Percentiles rank a stretch among this genome's conserved stretches.
These are phyloP conservation scores for Celastrina argiolus DNA, from an alignment of 2,888 invertebrate species.

Conservation along the genomic window DNA sequence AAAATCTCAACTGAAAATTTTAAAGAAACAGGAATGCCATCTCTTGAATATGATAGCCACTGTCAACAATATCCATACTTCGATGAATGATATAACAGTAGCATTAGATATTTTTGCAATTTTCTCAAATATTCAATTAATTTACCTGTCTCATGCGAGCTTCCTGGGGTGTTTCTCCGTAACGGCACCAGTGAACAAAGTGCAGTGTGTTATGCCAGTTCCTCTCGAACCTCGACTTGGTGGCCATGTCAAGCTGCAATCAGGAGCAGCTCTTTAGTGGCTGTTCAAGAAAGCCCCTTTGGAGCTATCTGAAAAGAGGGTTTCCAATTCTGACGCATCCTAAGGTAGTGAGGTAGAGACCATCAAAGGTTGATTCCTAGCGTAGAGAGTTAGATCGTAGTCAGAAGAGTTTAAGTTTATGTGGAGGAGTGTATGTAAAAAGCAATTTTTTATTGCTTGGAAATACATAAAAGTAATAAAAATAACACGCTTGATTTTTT, in stretches of 20 bases:
- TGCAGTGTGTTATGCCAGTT: conserved; percentile 83
- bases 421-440: not conserved
- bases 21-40: not conserved
- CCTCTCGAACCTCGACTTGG: conserved; percentile 77
- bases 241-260: conserved; percentile 78
- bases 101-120: not conserved
- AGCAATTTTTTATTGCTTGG: too few species aligned
- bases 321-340: conserved; percentile 72
- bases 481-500: too few species aligned
- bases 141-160: conserved; percentile 84
- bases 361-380: conserved; percentile 33
- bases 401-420: conserved; percentile 35
- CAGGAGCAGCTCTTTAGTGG: conserved; percentile 76
- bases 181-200: conserved; percentile 84
- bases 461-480: too few species aligned
- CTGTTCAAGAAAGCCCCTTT: conserved; percentile 66
- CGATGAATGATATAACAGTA: not conserved
- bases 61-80: not conserved
- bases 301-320: conserved; percentile 75
- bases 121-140: conserved; percentile 23
- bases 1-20: too few species aligned
- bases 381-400: conserved; percentile 24
- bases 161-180: conserved; percentile 82
- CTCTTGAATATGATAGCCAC: not conserved
- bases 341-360: conserved; percentile 34